Evolutionary conservation across 2,888 invertebrate species (phyloP), one percentile per base, ranked within the genome.

Genomic region (Resseliella maxima): DNA sequence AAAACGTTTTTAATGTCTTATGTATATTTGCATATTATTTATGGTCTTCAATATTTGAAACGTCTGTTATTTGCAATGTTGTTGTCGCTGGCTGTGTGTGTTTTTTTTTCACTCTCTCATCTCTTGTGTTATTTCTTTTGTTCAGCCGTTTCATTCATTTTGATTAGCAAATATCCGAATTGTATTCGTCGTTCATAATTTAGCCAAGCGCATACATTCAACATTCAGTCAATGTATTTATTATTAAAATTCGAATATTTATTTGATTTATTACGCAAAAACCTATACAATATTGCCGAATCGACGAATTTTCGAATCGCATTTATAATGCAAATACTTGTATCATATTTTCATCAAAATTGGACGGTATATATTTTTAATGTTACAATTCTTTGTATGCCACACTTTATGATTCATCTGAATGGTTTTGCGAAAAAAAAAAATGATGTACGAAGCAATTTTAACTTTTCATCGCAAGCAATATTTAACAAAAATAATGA

Each of bases 1-100:
- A 54, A 85, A 85, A 86, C 36, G 54, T 54, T 86, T 86, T 86
- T 86, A 86, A 86, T 86, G 86, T 86, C 86, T 86, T 54, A 86
- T 72, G 72, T 72, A 72, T 86, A 86, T 86, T 86, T 86, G 86
- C 86, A 86, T 86, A 86, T 86, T 86, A 86, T 86, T 86, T 86
- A 86, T 86, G 86, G 86, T 54, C 54, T 54, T 86, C 72, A 86
- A 50, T 86, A 36, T 86, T 85, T 41, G 50, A 54, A 86, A 86
- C 86, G 86, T 86, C 86, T 86, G 86, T 45, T 86, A 85, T 87
- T 87, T 87, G 38, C 31, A 35, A 72, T 31, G 72, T 31, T 72
- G 72, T 31, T 72, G 72, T 72, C 31, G 72, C 72, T 72, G 3
- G 72, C 31, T 72, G 31, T 72, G 15, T 72, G 5, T 31, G 12